phyloP scores from a whole-genome alignment of 2,113 vertebrate genomes.

The Psilopogon haemacephalus region DNA sequence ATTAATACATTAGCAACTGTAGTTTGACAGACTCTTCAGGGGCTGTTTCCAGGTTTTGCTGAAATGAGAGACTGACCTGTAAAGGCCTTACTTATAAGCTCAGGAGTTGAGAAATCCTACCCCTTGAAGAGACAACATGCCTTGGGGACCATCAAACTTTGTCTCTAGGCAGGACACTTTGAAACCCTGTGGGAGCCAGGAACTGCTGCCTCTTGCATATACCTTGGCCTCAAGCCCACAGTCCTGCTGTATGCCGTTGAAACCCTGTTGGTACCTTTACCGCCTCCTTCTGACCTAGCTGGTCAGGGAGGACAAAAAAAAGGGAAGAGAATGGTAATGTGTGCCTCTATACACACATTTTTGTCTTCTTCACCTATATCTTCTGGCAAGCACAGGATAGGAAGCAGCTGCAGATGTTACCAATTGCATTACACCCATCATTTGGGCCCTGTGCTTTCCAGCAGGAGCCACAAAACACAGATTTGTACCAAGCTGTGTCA shows the following conservation, averaged over 20 bases:
- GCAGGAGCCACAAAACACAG: background rate
- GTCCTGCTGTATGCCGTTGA: background rate
- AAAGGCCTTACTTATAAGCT: background rate
- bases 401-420: slow-evolving; percentile 38
- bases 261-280: background rate
- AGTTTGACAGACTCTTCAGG: slow-evolving; percentile 8
- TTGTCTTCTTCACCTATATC: slow-evolving; percentile 7
- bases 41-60: slow-evolving; percentile 16
- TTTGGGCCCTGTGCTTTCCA: slow-evolving; percentile 11
- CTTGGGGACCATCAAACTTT: background rate
- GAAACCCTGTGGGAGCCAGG: background rate
- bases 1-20: slow-evolving; percentile 56
- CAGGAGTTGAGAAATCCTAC: slow-evolving; percentile 16
- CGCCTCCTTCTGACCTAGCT: slow-evolving; percentile 27
- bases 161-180: accelerated
- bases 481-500: background rate
- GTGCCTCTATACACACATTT: background rate
- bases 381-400: background rate
- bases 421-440: slow-evolving; percentile 13
- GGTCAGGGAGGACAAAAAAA: background rate
- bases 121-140: background rate
- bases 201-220: background rate
- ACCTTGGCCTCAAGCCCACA: background rate
- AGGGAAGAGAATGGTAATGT: slow-evolving; percentile 12
- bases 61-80: background rate